Evolutionary conservation across 2,888 invertebrate genomes (phyloP).

Genomic region (Cistogaster globosa): DNA sequence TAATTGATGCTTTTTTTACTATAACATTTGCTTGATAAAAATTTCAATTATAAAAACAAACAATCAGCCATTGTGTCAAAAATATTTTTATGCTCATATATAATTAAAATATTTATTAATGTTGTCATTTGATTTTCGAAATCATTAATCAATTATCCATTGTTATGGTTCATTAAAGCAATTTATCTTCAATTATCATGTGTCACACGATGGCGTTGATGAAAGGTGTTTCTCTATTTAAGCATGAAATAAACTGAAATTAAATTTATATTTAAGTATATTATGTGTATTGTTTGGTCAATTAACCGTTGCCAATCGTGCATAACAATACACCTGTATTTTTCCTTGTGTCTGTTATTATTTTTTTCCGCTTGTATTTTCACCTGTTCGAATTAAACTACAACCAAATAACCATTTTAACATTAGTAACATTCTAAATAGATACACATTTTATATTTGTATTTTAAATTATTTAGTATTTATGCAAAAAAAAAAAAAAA

Average conservation of each 20-base stretch:
- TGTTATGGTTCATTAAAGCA: slow-evolving; percentile 60
- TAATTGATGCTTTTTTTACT: no score
- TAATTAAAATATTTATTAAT: background rate
- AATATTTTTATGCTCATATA: background rate
- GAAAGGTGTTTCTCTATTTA: slow-evolving; percentile 19
- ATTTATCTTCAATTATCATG: slow-evolving; percentile 54
- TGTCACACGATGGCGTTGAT: slow-evolving; percentile 27
- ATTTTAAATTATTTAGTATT: no score
- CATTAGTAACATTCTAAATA: background rate
- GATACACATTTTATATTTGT: background rate
- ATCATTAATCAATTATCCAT: slow-evolving; percentile 56
- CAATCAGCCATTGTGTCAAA: background rate
- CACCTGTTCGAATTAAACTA: slow-evolving; percentile 9
- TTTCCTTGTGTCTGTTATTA: background rate
- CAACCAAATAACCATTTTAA: slow-evolving; percentile 14
- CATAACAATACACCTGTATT: slow-evolving; percentile 63
- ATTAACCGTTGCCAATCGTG: slow-evolving; percentile 59
- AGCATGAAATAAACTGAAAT: slow-evolving; percentile 24
- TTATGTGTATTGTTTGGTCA: slow-evolving; percentile 65
- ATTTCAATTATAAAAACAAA: background rate
- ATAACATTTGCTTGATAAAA: no score
- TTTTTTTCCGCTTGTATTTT: background rate
- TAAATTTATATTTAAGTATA: slow-evolving; percentile 49
- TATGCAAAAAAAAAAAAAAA: no score
- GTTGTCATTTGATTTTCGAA: slow-evolving; percentile 25